phyloP scores from a whole-genome alignment of 2,888 invertebrate genomes.

The Ophion obscuratus region DNA sequence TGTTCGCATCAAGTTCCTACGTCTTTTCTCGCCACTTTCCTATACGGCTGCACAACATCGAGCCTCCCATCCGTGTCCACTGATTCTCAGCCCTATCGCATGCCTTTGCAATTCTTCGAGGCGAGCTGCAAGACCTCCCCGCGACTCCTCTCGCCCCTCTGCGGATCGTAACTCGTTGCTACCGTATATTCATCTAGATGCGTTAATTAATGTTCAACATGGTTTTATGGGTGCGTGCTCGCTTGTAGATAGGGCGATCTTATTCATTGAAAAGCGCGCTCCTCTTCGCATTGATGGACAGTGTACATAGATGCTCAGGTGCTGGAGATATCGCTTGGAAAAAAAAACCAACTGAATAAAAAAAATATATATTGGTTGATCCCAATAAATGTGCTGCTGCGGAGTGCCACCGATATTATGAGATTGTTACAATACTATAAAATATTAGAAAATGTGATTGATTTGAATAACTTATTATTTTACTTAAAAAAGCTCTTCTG shows the following conservation, averaged over 20 bases:
- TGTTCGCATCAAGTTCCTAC: constrained; percentile 34
- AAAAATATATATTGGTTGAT: no score
- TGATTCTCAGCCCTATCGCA: constrained; percentile 38
- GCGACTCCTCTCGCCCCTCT: constrained; percentile 60
- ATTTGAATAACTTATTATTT: no score
- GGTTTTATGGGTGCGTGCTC: constrained; percentile 2
- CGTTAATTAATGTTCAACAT: constrained; percentile 59
- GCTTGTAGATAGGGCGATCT: constrained; percentile 25
- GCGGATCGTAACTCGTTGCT: constrained; percentile 16
- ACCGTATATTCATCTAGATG: constrained; percentile 45
- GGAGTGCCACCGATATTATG: no score
- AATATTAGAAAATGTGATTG: no score
- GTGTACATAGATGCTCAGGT: not conserved
- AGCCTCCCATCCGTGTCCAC: constrained; percentile 58
- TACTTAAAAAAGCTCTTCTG: no score
- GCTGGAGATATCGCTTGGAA: not conserved
- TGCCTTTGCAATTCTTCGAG: constrained; percentile 23
- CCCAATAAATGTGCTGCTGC: no score
- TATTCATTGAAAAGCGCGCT: constrained; percentile 7
- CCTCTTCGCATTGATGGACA: not conserved
- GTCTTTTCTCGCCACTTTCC: constrained; percentile 42
- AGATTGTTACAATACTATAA: no score
- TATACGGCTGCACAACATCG: not conserved
- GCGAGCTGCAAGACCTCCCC: not conserved
- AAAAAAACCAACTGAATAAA: no score